Evolutionary conservation across 1,140 invertebrate genomes (phyloP), one percentile per base, ranked within the genome.

Genomic region (Argopecten irradians): DNA sequence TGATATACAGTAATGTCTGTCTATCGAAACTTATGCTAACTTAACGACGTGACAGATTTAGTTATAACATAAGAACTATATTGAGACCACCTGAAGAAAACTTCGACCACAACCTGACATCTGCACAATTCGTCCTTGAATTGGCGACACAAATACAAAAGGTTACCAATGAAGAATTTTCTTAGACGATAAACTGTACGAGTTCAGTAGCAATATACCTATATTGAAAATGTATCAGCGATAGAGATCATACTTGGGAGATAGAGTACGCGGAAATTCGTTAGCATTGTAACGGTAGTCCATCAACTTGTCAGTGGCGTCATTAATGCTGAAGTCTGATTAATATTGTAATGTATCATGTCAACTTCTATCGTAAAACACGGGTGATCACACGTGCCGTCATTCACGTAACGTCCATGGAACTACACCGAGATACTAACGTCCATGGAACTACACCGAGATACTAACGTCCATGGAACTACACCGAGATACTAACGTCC

Each of bases 301-400:
- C 55, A 71, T 71, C 55, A 71, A 71, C n/a, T n/a, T 71, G 55
- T 71, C 55, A 71, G 8, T 71, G 55, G 22, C 2, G 55, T 71
- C 55, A 28, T 71, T 71, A 71, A 28, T 16, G 28, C 16, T n/a
- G 55, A 71, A 22, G 11, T 71, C n/a, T 71, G 55, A 71, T 71
- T 71, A 71, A 71, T 71, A 71, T 71, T 71, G 22, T 71, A n/a
- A 71, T 71, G 22, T 71, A 71, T 71, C 55, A 71, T 71, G 55
- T 71, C 55, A n/a, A 28, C 55, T 71, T 28, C 22, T n/a, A 22
- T 71, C 55, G 55, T 71, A 71, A 71, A 71, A 71, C 55, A 71
- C 55, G 55, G 55, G 55, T 28, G 55, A 71, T 71, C 55, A 71
- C 55, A 71, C 55, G 55, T 71, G 22, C 28, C 28, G 28, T 22